These are phyloP conservation scores for Antennarius maculatus DNA, from an alignment of 2,797 vertebrate genomes.

Conservation along the genomic window DNA sequence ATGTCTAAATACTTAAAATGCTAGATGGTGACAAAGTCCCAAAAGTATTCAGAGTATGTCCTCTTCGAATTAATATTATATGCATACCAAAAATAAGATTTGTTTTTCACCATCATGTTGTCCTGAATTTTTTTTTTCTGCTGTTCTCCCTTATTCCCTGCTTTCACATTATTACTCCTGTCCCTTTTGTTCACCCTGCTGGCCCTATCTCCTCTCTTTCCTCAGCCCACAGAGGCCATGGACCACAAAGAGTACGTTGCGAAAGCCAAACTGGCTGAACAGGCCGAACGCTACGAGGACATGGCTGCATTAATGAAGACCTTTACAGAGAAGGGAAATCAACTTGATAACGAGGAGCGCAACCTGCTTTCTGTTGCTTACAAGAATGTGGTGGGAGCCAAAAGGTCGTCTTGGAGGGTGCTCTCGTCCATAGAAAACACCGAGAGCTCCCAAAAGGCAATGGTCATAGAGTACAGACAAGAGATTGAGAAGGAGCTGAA, in stretches of 20 bases:
- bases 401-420: constrained; percentile 95
- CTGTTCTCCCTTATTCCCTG: constrained; percentile 28
- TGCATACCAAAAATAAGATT: constrained; percentile 16
- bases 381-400: constrained; percentile 97
- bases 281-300: constrained; percentile 97
- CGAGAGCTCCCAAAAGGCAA: constrained; percentile 81
- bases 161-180: background rate
- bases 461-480: constrained; percentile 89
- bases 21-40: no score
- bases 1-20: no score
- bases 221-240: constrained; percentile 73
- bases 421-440: constrained; percentile 92
- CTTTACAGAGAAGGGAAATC: constrained; percentile 86
- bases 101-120: constrained; percentile 7
- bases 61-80: background rate
- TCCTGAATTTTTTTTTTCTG: background rate
- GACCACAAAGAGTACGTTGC: constrained; percentile 87
- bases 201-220: constrained; percentile 31
- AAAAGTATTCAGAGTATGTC: no score
- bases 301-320: constrained; percentile 94
- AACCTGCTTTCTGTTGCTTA: constrained; percentile 97
- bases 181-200: constrained; percentile 44
- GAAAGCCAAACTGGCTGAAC: constrained; percentile 95
- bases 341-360: constrained; percentile 92
- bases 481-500: constrained; percentile 93